A percentile compares a stretch with the other conserved stretches of the same genome.
These are phyloP conservation scores for Junonia oenone DNA, from an alignment of 2,888 invertebrate genomes.

Conservation along the genomic window DNA sequence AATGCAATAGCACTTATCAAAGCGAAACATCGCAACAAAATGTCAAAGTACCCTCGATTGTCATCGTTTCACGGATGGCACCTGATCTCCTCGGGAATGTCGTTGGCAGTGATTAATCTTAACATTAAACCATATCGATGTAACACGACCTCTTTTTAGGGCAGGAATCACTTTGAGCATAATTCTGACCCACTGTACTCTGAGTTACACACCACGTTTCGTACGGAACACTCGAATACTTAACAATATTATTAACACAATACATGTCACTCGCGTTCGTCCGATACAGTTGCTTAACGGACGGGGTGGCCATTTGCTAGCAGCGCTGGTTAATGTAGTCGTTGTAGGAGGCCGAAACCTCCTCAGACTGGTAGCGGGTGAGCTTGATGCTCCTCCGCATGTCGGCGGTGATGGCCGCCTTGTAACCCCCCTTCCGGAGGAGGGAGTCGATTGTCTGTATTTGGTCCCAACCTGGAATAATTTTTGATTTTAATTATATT, in stretches of 20 bases:
- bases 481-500: background rate
- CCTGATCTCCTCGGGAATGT: constrained; percentile 56
- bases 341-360: constrained; percentile 92
- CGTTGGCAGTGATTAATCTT: constrained; percentile 58
- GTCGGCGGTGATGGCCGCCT: constrained; percentile 92
- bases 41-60: constrained; percentile 31
- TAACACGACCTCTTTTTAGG: constrained; percentile 31
- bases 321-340: constrained; percentile 88
- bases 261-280: constrained; percentile 37
- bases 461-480: constrained; percentile 95
- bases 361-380: constrained; percentile 97
- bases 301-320: constrained; percentile 82
- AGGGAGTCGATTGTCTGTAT: constrained; percentile 98
- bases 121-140: constrained; percentile 41
- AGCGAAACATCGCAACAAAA: constrained; percentile 25
- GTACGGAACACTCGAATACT: constrained; percentile 56
- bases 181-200: constrained; percentile 47
- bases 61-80: constrained; percentile 49
- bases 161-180: constrained; percentile 59
- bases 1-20: constrained; percentile 1
- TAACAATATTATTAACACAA: constrained; percentile 53
- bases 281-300: constrained; percentile 33
- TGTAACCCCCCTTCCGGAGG: constrained; percentile 97
- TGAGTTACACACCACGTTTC: constrained; percentile 33
- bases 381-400: constrained; percentile 93